A percentile compares a stretch with the other conserved stretches of the same genome.
Evolutionary conservation across 2,113 vertebrate genomes (phyloP).

Genomic region (Melanocharis versteri): DNA sequence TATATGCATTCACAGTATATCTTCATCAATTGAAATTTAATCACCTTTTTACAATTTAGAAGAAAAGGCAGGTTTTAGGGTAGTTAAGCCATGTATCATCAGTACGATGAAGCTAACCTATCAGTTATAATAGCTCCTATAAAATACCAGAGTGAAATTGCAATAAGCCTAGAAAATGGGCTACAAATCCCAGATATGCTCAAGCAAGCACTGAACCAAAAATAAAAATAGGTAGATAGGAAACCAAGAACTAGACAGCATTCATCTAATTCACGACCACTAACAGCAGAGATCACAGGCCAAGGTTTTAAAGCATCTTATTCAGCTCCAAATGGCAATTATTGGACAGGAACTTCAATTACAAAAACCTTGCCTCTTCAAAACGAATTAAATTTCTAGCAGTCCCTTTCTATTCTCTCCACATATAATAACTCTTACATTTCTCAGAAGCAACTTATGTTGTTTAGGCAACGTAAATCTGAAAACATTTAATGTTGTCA

Average conservation of each 20-base stretch:
- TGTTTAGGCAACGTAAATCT: conserved; percentile 32
- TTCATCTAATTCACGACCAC: conserved; percentile 76
- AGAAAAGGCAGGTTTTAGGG: conserved; percentile 56
- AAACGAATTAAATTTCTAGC: neutral
- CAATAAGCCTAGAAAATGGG: conserved; percentile 85
- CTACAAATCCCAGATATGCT: conserved; percentile 87
- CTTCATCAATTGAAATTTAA: conserved; percentile 71
- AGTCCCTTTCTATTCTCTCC: neutral
- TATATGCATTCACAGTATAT: conserved; percentile 50
- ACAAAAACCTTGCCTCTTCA: neutral
- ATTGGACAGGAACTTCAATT: conserved; percentile 46
- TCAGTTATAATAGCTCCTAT: conserved; percentile 87
- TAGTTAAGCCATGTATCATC: conserved; percentile 81
- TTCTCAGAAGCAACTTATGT: neutral
- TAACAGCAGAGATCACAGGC: conserved; percentile 76
- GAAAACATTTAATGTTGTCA: neutral
- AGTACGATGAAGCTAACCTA: conserved; percentile 81
- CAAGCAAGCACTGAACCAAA: conserved; percentile 86
- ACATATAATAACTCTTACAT: neutral
- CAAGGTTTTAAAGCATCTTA: conserved; percentile 76
- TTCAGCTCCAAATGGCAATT: conserved; percentile 50
- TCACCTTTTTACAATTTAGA: conserved; percentile 75
- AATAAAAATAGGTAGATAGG: conserved; percentile 82
- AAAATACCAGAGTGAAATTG: conserved; percentile 82
- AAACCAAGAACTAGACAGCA: conserved; percentile 76